phyloP scores from a whole-genome alignment of 2,888 invertebrate species.

The Drosophila meridiana region DNA sequence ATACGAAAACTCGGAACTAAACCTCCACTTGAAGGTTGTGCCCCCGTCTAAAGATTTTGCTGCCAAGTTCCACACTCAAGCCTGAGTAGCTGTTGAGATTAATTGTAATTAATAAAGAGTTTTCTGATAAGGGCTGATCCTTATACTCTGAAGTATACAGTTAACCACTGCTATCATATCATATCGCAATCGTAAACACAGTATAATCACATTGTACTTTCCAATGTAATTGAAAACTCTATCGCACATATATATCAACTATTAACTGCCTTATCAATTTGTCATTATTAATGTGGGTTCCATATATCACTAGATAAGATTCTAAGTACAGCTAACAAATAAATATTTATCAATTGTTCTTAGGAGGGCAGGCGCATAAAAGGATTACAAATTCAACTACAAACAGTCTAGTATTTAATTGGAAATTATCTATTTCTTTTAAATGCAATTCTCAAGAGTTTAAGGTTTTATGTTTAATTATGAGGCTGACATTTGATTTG shows the following conservation, averaged over 20 bases:
- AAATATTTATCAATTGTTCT: constrained; percentile 36
- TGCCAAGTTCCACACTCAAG: not conserved
- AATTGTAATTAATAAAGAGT: not conserved
- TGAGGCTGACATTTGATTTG: constrained; percentile 8
- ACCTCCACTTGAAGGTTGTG: not conserved
- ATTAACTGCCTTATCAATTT: constrained; percentile 17
- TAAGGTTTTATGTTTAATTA: not conserved
- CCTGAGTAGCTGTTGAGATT: not conserved
- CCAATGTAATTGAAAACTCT: not conserved
- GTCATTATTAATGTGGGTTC: constrained; percentile 10
- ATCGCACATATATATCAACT: constrained; percentile 1
- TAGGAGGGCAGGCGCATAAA: not conserved
- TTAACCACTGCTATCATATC: not conserved
- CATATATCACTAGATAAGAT: constrained; percentile 23
- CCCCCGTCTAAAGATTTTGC: not conserved
- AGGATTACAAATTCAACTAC: not conserved
- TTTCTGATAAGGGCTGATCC: not conserved
- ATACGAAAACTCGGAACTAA: not conserved
- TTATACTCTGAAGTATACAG: not conserved
- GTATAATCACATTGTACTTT: not conserved
- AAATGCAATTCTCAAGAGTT: not conserved
- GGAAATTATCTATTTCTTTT: not conserved
- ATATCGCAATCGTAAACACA: not conserved
- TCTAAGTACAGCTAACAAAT: constrained; percentile 16
- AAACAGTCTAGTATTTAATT: not conserved